Evolutionary conservation across 2,888 invertebrate genomes (phyloP).

Genomic region (Drosophila niveifrons): DNA sequence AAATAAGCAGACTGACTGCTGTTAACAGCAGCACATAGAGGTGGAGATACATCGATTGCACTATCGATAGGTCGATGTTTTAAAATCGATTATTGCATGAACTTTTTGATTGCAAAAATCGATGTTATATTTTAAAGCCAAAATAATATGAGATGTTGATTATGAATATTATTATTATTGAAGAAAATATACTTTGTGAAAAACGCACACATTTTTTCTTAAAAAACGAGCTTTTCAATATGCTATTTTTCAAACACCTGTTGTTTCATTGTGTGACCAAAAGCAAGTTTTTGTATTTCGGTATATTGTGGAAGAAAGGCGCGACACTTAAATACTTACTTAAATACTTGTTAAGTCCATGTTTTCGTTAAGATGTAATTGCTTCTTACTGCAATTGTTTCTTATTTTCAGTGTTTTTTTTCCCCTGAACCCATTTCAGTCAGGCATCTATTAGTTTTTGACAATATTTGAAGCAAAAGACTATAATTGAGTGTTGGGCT

Average conservation of each 20-base stretch:
- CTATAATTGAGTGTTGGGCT: no score
- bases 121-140: not conserved
- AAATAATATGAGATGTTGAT: no score
- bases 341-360: not conserved
- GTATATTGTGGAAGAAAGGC: no score
- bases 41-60: not conserved
- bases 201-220: not conserved
- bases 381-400: no score
- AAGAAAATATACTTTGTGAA: not conserved
- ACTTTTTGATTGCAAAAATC: not conserved
- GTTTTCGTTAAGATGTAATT: no score
- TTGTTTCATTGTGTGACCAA: not conserved
- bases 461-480: no score
- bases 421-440: no score
- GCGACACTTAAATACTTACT: not conserved
- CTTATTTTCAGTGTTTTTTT: no score
- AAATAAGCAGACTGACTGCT: constrained; percentile 58
- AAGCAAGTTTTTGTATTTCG: not conserved
- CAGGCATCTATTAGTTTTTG: no score
- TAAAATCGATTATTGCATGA: not conserved
- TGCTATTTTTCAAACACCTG: not conserved
- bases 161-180: not conserved
- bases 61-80: not conserved
- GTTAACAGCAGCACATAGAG: constrained; percentile 35
- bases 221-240: not conserved